phyloP scores from a whole-genome alignment of 1,140 invertebrate species.

The Ectropis grisescens region DNA sequence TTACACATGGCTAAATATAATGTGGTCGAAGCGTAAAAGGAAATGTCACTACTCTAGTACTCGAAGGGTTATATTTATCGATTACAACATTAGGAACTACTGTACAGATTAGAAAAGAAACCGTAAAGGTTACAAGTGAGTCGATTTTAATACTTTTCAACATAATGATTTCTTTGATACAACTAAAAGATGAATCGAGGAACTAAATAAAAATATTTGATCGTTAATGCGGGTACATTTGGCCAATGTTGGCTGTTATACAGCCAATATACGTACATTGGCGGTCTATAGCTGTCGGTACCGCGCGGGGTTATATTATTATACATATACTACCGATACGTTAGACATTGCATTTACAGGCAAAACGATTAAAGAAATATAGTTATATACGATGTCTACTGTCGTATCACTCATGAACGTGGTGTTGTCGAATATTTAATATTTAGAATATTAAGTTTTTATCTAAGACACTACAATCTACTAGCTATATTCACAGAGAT shows the following conservation, averaged over 20 bases:
- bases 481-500: constrained; percentile 66
- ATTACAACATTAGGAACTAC: constrained; percentile 68
- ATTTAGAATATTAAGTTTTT: constrained; percentile 62
- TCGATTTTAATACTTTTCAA: constrained; percentile 57
- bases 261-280: constrained; percentile 17
- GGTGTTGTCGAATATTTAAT: constrained; percentile 57
- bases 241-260: constrained; percentile 35
- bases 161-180: constrained; percentile 8
- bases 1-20: too few species aligned
- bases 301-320: constrained; percentile 26
- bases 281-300: constrained; percentile 24
- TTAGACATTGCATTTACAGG: constrained; percentile 48
- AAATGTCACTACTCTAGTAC: constrained; percentile 48
- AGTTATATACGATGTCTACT: constrained; percentile 20
- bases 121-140: constrained; percentile 33
- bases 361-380: constrained; percentile 52
- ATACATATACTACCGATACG: constrained; percentile 30
- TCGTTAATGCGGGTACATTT: too few species aligned
- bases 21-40: too few species aligned
- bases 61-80: constrained; percentile 60
- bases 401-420: constrained; percentile 64
- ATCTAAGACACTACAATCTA: constrained; percentile 64
- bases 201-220: too few species aligned
- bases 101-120: constrained; percentile 58
- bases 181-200: too few species aligned